Evolutionary conservation across 2,888 invertebrate species (phyloP), one percentile per base, ranked within the genome.

Genomic region (Ectemnius continuus): DNA sequence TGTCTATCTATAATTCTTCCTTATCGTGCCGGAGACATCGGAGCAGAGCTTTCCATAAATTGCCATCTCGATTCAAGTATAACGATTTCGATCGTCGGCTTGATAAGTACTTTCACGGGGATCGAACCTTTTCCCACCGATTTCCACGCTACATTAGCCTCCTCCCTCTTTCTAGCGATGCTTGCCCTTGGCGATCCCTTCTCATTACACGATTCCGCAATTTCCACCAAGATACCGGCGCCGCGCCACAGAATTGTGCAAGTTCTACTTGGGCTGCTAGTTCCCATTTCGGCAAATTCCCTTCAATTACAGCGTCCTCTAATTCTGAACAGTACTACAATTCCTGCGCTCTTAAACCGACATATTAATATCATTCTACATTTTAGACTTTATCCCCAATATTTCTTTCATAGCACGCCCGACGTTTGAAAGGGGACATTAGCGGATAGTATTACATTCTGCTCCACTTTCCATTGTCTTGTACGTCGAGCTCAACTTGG

Each of bases 1-100:
- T 52, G 71, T 58, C 48, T 26, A 60, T 75, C 79, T 56, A 77
- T 81, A 81, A 81, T 70, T 82, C 82, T 70, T 57, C 73, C 82
- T 82, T 81, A 81, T 81, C 82, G 73, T 67, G 47, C 67, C 61
- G 73, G 58, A 52, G 69, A 67, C 61, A 66, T 70, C 77, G 72
- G 48, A 64, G 52, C 58, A 23, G 62, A 71, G 64, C 70, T 79
- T 70, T 52, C 46, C 45, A 13, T 61, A 69, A 73, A 72, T 61
- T 59, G 28, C 56, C 61, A 57, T 76, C 73, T 45, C 70, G 23
- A 16, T 36, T 11, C 36, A 36, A 36, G 36, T 36, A 36, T 52
- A 63, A 61, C 71, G 67, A 56, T 69, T 63, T 59, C 70, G 65
- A 70, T 45, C 47, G 59, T 26, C 60, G 4, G 48, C 4, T 0